Percentiles rank a stretch among this genome's conserved stretches.
phyloP scores from a whole-genome alignment of 1,140 invertebrate genomes.

The Brachionus sp. region DNA sequence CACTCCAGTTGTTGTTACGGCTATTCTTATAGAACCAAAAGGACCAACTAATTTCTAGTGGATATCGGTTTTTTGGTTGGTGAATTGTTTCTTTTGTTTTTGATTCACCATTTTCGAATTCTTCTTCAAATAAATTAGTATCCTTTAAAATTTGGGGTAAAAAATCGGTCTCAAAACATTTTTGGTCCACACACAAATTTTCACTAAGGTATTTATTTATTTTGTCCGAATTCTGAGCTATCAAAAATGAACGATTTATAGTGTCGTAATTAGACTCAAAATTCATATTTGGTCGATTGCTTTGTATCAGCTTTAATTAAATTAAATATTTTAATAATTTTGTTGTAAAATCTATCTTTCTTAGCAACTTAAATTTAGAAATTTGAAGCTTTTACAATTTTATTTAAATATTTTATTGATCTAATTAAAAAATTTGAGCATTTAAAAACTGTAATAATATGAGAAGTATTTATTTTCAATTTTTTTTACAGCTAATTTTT shows the following conservation, averaged over 20 bases:
- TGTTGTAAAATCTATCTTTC: neutral
- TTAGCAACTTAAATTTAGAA: too few species aligned
- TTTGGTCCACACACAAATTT: neutral
- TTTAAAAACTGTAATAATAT: too few species aligned
- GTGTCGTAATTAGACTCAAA: conserved; percentile 13
- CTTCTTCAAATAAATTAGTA: neutral
- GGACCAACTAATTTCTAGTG: neutral
- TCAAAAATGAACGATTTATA: conserved; percentile 26
- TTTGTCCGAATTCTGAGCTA: neutral
- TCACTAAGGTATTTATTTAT: neutral
- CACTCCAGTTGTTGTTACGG: neutral
- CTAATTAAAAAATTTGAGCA: too few species aligned
- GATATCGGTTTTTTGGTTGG: neutral
- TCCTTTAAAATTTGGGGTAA: neutral
- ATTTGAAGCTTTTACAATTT: too few species aligned
- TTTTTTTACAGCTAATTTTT: too few species aligned
- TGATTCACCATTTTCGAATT: neutral
- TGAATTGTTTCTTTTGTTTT: neutral
- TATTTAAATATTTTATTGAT: too few species aligned
- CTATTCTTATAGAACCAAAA: conserved; percentile 22
- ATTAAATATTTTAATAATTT: neutral
- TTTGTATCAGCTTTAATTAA: neutral
- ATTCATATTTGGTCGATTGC: neutral
- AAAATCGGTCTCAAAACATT: neutral
- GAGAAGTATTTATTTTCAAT: too few species aligned